A percentile compares a stretch with the other conserved stretches of the same genome.
These are phyloP conservation scores for Eumerus sabulonum DNA, from an alignment of 2,888 invertebrate species.

Conservation along the genomic window DNA sequence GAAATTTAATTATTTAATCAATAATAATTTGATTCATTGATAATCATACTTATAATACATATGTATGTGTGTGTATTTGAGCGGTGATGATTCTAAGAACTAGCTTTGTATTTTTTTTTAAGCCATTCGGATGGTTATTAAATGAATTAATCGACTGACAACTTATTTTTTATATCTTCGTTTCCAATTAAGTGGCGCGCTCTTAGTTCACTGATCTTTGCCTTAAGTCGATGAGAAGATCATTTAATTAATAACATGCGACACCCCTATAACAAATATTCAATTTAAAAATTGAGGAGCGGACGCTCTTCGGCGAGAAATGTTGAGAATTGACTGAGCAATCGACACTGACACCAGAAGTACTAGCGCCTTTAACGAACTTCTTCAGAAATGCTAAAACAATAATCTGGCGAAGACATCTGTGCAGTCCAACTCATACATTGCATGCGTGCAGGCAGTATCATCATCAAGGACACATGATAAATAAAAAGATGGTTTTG, in stretches of 20 bases:
- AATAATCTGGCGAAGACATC: slow-evolving; percentile 54
- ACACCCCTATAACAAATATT: slow-evolving; percentile 67
- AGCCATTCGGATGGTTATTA: slow-evolving; percentile 24
- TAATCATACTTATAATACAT: too few relatives aligned
- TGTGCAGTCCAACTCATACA: slow-evolving; percentile 47
- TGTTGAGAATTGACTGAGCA: slow-evolving; percentile 1
- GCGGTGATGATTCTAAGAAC: too few relatives aligned
- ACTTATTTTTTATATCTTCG: slow-evolving; percentile 44
- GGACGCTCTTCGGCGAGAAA: slow-evolving; percentile 9
- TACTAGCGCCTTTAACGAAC: slow-evolving; percentile 32
- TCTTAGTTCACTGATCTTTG: slow-evolving; percentile 68
- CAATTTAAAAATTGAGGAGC: slow-evolving; percentile 63
- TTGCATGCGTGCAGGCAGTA: slow-evolving; percentile 32
- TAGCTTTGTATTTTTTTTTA: too few relatives aligned
- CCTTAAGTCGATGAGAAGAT: slow-evolving; percentile 64
- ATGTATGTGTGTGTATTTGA: too few relatives aligned
- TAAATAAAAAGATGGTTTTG: slow-evolving; percentile 42
- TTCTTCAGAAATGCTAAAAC: slow-evolving; percentile 53
- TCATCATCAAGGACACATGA: slow-evolving; percentile 62
- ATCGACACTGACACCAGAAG: slow-evolving; percentile 40
- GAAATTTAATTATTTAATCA: too few relatives aligned
- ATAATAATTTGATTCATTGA: too few relatives aligned
- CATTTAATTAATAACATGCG: slow-evolving; percentile 68
- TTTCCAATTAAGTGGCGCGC: slow-evolving; percentile 66
- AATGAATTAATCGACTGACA: slow-evolving; percentile 65